These are phyloP conservation scores for Malacoraja senta DNA, from an alignment of 2,797 vertebrate genomes.

Conservation along the genomic window DNA sequence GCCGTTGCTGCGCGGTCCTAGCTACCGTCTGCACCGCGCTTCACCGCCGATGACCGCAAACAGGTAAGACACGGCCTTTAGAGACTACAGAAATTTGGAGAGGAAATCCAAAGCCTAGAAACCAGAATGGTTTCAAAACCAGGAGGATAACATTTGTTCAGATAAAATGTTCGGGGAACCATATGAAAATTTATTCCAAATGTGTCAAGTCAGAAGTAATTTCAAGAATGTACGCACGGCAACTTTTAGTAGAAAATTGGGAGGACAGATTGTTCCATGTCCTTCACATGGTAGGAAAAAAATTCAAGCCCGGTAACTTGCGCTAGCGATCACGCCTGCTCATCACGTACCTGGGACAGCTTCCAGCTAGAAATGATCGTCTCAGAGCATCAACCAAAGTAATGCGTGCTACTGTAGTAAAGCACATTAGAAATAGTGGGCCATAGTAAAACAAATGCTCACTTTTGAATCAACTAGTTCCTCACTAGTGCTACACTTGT, in stretches of 20 bases:
- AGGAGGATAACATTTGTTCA: neutral
- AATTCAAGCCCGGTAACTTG: neutral
- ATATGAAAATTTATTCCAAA: neutral
- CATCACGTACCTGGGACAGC: neutral
- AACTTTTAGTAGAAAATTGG: neutral
- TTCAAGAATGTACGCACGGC: slow-evolving; percentile 8
- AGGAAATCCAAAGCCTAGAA: neutral
- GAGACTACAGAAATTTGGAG: neutral
- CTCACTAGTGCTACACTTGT: neutral
- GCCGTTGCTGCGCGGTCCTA: too few species aligned
- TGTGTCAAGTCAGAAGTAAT: slow-evolving; percentile 26
- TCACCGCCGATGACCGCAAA: too few species aligned
- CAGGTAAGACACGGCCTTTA: too few species aligned
- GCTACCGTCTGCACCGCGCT: too few species aligned
- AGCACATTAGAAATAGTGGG: neutral
- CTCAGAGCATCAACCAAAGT: neutral
- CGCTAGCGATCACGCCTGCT: neutral
- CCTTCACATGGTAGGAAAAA: neutral
- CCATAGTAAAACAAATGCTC: neutral
- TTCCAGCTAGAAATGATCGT: neutral
- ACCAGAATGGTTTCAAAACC: neutral
- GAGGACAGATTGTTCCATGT: neutral
- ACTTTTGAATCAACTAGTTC: neutral
- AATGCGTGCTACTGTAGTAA: neutral
- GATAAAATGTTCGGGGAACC: neutral